Conservation (phyloP, 2,888 invertebrate species). For the Amaurobius ferox region DNA sequence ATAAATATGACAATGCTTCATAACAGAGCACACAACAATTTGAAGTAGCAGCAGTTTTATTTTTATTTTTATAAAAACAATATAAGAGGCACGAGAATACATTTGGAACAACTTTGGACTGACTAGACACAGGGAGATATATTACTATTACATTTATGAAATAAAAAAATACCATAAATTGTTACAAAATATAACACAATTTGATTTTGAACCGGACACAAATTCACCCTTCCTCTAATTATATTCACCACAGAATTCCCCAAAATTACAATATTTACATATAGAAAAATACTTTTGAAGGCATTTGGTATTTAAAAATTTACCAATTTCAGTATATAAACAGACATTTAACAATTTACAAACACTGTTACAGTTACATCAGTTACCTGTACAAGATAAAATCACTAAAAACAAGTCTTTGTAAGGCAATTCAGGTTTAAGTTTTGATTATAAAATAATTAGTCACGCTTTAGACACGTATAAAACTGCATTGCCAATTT, state of each 20-base stretch:
- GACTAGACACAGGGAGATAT: slow-evolving; percentile 65
- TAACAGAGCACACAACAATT: background rate
- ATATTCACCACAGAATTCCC: slow-evolving; percentile 6
- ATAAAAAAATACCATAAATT: slow-evolving; percentile 31
- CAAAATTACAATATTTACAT: slow-evolving; percentile 55
- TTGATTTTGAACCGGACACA: slow-evolving; percentile 33
- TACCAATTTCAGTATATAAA: background rate
- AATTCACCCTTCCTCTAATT: background rate
- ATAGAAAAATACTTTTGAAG: background rate
- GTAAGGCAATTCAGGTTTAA: too few species aligned
- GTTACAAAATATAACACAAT: slow-evolving; percentile 4
- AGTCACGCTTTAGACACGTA: background rate
- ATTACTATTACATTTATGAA: slow-evolving; percentile 40
- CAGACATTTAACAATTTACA: background rate
- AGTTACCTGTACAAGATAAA: too few species aligned
- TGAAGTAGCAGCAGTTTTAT: slow-evolving; percentile 57
- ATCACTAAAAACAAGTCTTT: too few species aligned
- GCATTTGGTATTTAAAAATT: too few species aligned
- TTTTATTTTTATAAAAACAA: slow-evolving; percentile 39
- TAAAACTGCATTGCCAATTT: slow-evolving; percentile 22
- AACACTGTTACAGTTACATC: too few species aligned
- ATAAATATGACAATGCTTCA: too few species aligned
- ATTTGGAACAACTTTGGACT: slow-evolving; percentile 42
- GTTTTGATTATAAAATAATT: background rate
- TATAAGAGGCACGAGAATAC: slow-evolving; percentile 30